Conservation (phyloP, 2,797 vertebrate species). For the Hypotaenidia philippensis region DNA sequence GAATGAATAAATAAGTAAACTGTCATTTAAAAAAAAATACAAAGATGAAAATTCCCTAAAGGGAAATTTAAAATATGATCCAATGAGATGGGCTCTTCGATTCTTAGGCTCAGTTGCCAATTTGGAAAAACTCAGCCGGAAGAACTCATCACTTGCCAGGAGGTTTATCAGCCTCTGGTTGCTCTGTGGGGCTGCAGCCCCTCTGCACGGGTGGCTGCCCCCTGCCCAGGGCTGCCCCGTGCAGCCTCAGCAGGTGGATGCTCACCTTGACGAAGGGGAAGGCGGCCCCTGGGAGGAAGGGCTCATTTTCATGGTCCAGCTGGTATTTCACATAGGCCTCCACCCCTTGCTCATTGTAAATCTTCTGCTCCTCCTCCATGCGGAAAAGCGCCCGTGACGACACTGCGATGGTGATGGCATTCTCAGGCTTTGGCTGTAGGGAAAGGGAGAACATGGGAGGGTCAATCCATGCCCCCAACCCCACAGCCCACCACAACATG, state of each 20-base stretch:
- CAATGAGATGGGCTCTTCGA: neutral
- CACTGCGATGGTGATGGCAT: constrained; percentile 94
- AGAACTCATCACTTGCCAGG: neutral
- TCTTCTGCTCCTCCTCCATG: constrained; percentile 93
- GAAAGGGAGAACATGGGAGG: neutral
- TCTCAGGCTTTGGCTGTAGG: constrained; percentile 90
- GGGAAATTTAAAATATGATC: neutral
- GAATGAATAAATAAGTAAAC: neutral
- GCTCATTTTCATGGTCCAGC: constrained; percentile 94
- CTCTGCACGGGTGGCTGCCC: neutral
- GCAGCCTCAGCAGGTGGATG: neutral
- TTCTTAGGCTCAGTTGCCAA: neutral
- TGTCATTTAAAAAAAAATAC: neutral
- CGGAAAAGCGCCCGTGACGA: constrained; percentile 94
- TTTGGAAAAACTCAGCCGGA: neutral
- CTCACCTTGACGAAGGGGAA: constrained; percentile 96
- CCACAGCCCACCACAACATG: fast-evolving
- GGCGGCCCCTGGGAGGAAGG: constrained; percentile 92
- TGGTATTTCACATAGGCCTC: constrained; percentile 95
- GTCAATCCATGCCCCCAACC: neutral
- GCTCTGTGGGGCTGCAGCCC: neutral
- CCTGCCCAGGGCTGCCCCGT: fast-evolving
- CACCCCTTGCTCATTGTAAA: constrained; percentile 90
- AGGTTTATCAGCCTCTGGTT: neutral
- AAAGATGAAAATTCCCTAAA: neutral